A percentile compares a stretch with the other conserved stretches of the same genome.
Evolutionary conservation across 2,113 vertebrate genomes (phyloP).

Genomic region (Macrotus californicus): DNA sequence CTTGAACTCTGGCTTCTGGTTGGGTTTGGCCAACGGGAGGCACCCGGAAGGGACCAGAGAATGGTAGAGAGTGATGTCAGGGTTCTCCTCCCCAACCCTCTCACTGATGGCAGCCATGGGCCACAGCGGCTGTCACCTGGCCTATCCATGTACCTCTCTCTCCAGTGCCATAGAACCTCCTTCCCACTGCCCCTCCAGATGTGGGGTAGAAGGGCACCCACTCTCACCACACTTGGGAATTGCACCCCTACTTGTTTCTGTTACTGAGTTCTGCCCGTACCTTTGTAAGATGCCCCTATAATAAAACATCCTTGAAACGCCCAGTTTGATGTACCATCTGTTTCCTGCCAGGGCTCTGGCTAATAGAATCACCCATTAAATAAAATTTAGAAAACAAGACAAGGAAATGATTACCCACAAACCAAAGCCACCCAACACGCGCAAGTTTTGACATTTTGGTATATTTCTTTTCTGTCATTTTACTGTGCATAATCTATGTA

Average conservation of each 20-base stretch:
- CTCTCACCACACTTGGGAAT: background rate
- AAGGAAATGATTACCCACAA: slow-evolving; percentile 12
- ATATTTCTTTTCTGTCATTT: background rate
- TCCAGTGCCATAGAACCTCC: accelerated
- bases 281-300: slow-evolving; percentile 7
- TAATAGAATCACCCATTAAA: slow-evolving; percentile 8
- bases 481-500: background rate
- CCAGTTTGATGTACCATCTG: background rate
- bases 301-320: background rate
- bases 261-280: background rate
- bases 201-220: background rate
- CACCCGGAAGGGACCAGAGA: background rate
- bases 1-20: background rate
- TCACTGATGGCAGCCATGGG: background rate
- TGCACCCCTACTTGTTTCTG: background rate
- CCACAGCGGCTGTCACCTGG: background rate
- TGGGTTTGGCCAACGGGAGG: background rate
- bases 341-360: slow-evolving; percentile 20
- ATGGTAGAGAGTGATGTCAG: background rate
- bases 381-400: slow-evolving; percentile 12
- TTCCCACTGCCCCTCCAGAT: background rate
- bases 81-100: background rate
- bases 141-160: background rate
- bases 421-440: background rate
- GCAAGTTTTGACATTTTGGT: background rate